Base-by-base conservation (phyloP, 2,888 invertebrate species). In the Oasisia sp. region DNA sequence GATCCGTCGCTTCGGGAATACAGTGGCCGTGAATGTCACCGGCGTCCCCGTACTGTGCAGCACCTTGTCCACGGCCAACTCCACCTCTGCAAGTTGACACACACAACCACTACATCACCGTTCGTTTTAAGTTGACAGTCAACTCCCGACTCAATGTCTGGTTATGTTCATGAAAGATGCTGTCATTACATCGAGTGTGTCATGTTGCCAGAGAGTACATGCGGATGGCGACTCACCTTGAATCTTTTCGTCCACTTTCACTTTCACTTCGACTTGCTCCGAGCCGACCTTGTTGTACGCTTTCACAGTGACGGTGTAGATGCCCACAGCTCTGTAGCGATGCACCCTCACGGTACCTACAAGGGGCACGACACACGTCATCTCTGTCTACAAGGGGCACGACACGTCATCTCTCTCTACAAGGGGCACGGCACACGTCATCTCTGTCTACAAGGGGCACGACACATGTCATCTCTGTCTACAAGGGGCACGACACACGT, bases 231-330 rank as follows among this genome's bases (percentile, higher is more conserved):
- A 38, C 92, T 74, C 93, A 95, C 95, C 95, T 94, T 95, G 95
- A 32, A 95, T 94, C 92, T 93, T 93, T 92, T 94, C 93, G 74
- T 94, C 94, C 11, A 95, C 94, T 89, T 93, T 92, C 9, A 95
- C 95, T 38, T 90, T 58, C 94, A 94, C 38, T 93, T 93, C 1
- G 94, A 93, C 89, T 45, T 32, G 19, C 94, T 89, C 32, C 91
- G 32, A 32, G 94, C 93, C 94, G 27, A 95, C 95, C 50, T 93
- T 94, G 93, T 96, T 96, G 38, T 92, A 94, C 32, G 95, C 96
- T 19, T 93, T 95, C 0, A 96, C 95, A 32, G 93, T 94, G 14
- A 96, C 94, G 3, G 91, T 93, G 92, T 94, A 95, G 9, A 91
- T 91, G 0, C 95, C 95, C 11, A 93, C 92, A 0, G 94, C 93